Evolutionary conservation across 2,797 vertebrate species (phyloP).

Genomic region (Sciurus vulgaris): DNA sequence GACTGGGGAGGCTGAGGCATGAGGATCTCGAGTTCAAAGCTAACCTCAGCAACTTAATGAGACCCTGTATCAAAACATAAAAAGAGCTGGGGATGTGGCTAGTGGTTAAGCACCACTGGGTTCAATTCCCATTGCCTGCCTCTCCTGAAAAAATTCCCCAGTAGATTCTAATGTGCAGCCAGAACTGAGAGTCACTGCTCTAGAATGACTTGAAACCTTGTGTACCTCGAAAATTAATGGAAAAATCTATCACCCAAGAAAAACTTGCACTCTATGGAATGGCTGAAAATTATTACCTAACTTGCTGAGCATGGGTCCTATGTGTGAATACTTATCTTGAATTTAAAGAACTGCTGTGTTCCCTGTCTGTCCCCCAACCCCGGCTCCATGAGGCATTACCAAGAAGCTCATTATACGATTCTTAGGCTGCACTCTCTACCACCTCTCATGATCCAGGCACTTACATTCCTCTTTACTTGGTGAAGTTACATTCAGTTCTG

Average conservation of each 20-base stretch:
- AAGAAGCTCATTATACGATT: neutral
- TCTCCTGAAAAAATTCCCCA: too few species aligned
- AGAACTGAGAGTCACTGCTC: neutral
- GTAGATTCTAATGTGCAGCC: neutral
- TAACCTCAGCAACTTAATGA: too few species aligned
- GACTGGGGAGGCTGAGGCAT: too few species aligned
- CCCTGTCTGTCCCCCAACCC: neutral
- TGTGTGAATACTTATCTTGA: neutral
- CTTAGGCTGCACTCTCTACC: neutral
- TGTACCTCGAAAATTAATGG: neutral
- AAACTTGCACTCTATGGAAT: neutral
- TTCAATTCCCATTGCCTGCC: too few species aligned
- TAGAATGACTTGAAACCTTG: slow-evolving; percentile 10
- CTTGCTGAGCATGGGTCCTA: neutral
- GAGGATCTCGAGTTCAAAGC: too few species aligned
- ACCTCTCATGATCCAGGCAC: slow-evolving; percentile 70
- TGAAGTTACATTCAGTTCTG: slow-evolving; percentile 93
- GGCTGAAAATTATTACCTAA: neutral
- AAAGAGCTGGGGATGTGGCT: too few species aligned
- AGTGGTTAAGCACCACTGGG: too few species aligned
- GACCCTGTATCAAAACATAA: too few species aligned
- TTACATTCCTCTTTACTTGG: slow-evolving; percentile 95
- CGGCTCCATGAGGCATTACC: neutral
- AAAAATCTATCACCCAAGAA: slow-evolving; percentile 3
- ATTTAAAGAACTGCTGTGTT: slow-evolving; percentile 14